A percentile compares a stretch with the other conserved stretches of the same genome.
Conservation (phyloP, 2,797 vertebrate species). For the Sebastes minor region DNA sequence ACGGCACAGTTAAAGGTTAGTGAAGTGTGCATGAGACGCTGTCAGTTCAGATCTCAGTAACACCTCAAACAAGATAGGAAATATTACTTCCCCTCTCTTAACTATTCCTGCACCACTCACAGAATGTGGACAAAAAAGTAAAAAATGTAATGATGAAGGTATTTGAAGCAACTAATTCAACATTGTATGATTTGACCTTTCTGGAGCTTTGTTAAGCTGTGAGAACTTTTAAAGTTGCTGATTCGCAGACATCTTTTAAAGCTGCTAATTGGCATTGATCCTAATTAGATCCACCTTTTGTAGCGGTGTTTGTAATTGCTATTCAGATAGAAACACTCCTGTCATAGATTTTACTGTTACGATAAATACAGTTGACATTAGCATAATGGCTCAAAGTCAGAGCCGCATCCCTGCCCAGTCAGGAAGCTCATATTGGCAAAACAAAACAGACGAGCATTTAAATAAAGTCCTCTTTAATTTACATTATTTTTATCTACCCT, state of each 20-base stretch:
- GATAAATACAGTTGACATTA: constrained; percentile 58
- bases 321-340: constrained; percentile 48
- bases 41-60: neutral
- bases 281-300: constrained; percentile 45
- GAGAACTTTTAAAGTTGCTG: constrained; percentile 10
- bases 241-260: constrained; percentile 23
- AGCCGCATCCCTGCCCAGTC: constrained; percentile 44
- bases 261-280: constrained; percentile 55
- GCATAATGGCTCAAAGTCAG: constrained; percentile 63
- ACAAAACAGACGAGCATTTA: constrained; percentile 57
- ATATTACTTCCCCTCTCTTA: neutral
- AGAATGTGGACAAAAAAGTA: neutral
- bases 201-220: neutral
- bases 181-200: neutral
- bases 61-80: neutral
- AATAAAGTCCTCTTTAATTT: constrained; percentile 60
- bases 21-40: neutral
- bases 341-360: constrained; percentile 49
- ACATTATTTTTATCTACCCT: constrained; percentile 46
- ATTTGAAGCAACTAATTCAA: constrained; percentile 5
- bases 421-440: constrained; percentile 42
- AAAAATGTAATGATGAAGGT: neutral
- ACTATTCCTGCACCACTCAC: neutral
- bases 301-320: constrained; percentile 45
- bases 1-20: neutral